phyloP scores from a whole-genome alignment of 37 sponge, comb jelly and placozoan species.

The Spongilla lacustris region DNA sequence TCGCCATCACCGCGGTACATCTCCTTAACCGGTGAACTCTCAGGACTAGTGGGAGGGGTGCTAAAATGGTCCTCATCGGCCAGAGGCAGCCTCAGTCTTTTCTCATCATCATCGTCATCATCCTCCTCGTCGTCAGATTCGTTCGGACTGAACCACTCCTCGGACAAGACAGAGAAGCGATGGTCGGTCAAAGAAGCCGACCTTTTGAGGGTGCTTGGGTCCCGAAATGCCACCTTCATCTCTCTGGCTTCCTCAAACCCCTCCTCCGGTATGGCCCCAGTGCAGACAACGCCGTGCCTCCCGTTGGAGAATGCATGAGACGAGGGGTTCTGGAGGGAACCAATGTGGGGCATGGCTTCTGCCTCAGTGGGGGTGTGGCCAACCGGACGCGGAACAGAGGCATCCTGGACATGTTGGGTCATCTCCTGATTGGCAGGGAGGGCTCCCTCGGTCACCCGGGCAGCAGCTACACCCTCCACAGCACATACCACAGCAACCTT shows the following conservation, averaged over 20 bases:
- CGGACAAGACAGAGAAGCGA: constrained; percentile 29
- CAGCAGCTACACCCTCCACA: no score
- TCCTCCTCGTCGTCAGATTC: background rate
- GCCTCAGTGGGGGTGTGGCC: background rate
- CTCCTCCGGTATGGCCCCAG: background rate
- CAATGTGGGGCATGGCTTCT: background rate
- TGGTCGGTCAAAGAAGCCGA: background rate
- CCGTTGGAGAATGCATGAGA: no score
- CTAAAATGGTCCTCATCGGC: constrained; percentile 41
- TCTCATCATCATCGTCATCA: background rate
- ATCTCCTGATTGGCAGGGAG: no score
- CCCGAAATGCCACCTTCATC: background rate
- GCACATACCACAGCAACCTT: no score
- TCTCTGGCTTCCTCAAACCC: background rate
- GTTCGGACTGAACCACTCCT: constrained; percentile 6
- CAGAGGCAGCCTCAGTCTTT: background rate
- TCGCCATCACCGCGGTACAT: background rate
- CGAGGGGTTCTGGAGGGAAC: no score
- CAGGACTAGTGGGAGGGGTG: constrained; percentile 44
- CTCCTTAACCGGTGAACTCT: background rate
- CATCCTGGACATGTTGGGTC: no score
- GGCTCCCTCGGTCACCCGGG: no score
- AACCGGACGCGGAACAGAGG: background rate
- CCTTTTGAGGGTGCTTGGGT: background rate
- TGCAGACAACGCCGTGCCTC: background rate